Evolutionary conservation across 1,140 invertebrate genomes (phyloP).

Genomic region (Drosophila micromelanica): DNA sequence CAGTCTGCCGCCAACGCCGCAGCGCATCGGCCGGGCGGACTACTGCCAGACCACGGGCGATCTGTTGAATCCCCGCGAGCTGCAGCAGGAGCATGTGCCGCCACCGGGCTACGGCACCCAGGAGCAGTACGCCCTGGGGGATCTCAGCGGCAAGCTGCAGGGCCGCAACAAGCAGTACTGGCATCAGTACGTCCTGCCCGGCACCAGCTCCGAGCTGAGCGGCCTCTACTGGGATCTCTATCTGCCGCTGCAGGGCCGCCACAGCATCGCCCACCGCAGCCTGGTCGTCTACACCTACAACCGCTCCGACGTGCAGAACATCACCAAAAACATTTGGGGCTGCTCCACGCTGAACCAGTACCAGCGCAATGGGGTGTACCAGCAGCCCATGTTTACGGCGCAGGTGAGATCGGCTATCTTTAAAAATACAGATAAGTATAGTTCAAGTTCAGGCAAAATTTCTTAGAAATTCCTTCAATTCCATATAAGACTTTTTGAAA

Average conservation of each 20-base stretch:
- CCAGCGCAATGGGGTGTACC: slow-evolving; percentile 87
- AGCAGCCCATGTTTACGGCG: slow-evolving; percentile 89
- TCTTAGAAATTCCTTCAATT: too few relatives aligned
- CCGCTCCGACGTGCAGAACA: slow-evolving; percentile 84
- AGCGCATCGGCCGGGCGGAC: slow-evolving; percentile 85
- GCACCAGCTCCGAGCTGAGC: slow-evolving; percentile 88
- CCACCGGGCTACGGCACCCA: slow-evolving; percentile 91
- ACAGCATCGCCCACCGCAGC: slow-evolving; percentile 92
- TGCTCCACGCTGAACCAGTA: slow-evolving; percentile 89
- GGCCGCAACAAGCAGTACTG: slow-evolving; percentile 89
- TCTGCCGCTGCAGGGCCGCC: slow-evolving; percentile 92
- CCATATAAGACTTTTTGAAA: too few relatives aligned
- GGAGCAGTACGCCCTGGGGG: slow-evolving; percentile 94
- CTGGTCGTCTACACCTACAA: slow-evolving; percentile 92
- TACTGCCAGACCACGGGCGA: slow-evolving; percentile 88
- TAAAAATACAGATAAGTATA: too few relatives aligned
- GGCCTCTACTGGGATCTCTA: slow-evolving; percentile 93
- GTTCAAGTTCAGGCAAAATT: too few relatives aligned
- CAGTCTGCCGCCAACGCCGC: slow-evolving; percentile 88
- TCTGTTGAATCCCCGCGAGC: slow-evolving; percentile 89
- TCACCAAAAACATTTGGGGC: slow-evolving; percentile 87
- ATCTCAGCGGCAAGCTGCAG: slow-evolving; percentile 95
- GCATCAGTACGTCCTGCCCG: slow-evolving; percentile 88
- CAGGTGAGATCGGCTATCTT: slow-evolving; percentile 77
- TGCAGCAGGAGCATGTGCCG: slow-evolving; percentile 86